A percentile compares a stretch with the other conserved stretches of the same genome.
Evolutionary conservation across 2,113 vertebrate species (phyloP).

Genomic region (Hymenochirus boettgeri): DNA sequence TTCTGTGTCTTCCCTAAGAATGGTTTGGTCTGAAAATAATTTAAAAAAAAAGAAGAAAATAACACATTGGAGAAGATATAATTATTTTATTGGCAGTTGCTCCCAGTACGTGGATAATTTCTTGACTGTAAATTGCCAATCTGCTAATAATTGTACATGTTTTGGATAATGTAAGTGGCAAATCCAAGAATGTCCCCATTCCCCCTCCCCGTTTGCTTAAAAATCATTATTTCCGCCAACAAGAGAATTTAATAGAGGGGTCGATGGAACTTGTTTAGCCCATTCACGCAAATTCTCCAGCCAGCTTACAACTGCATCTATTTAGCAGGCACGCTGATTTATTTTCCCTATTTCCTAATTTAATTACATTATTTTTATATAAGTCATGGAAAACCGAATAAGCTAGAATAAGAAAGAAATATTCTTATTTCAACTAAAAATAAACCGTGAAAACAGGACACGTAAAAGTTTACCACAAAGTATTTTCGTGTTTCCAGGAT

Average conservation of each 20-base stretch:
- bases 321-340: background rate
- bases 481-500: too few species aligned
- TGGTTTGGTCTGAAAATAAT: constrained; percentile 1
- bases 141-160: constrained; percentile 6
- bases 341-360: background rate
- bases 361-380: background rate
- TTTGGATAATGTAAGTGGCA: background rate
- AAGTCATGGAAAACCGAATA: background rate
- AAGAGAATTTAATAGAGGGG: background rate
- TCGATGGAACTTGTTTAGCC: background rate
- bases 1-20: constrained; percentile 1
- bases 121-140: constrained; percentile 1
- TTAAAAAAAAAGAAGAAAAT: background rate
- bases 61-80: background rate
- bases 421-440: too few species aligned
- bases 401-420: constrained; percentile 20
- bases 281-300: background rate
- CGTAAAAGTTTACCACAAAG: too few species aligned
- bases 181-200: background rate
- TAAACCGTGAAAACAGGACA: background rate
- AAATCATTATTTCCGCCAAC: background rate
- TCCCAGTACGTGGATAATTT: background rate
- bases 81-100: background rate
- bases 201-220: background rate
- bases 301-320: background rate